Percentiles rank a stretch among this genome's conserved stretches.
phyloP scores from a whole-genome alignment of 2,113 vertebrate species.

The Rhinopithecus roxellana region DNA sequence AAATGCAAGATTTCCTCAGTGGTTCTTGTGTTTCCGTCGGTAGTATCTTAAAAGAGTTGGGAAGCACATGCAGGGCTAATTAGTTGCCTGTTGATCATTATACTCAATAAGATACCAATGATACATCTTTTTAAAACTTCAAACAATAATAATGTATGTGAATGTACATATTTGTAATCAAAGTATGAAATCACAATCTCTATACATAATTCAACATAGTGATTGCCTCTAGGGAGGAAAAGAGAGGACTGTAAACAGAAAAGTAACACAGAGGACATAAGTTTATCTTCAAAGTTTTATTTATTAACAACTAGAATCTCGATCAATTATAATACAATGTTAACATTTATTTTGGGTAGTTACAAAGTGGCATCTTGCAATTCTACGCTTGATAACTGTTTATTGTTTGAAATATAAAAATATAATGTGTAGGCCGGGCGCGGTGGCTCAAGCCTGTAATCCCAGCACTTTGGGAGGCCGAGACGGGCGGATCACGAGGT shows the following conservation, averaged over 20 bases:
- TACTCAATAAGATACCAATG: neutral
- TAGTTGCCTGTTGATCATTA: neutral
- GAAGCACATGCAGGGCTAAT: neutral
- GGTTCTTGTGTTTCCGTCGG: neutral
- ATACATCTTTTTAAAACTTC: neutral
- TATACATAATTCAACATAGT: neutral
- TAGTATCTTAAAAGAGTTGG: neutral
- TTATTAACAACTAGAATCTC: neutral
- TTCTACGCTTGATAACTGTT: neutral
- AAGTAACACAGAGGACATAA: neutral
- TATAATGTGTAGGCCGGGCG: neutral
- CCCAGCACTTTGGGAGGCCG: too few species aligned
- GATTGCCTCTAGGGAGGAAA: neutral
- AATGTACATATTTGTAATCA: neutral
- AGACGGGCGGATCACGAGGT: too few species aligned
- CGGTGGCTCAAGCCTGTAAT: too few species aligned
- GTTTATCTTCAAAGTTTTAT: neutral
- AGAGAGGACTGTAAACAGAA: neutral
- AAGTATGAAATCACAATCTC: neutral
- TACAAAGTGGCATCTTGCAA: neutral
- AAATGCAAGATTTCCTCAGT: neutral
- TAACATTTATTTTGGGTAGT: neutral
- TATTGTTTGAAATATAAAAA: neutral
- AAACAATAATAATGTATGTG: neutral
- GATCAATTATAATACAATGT: neutral